Percentiles rank a stretch among this genome's conserved stretches.
Conservation (phyloP, 2,113 vertebrate species). For the Pagrus major region DNA sequence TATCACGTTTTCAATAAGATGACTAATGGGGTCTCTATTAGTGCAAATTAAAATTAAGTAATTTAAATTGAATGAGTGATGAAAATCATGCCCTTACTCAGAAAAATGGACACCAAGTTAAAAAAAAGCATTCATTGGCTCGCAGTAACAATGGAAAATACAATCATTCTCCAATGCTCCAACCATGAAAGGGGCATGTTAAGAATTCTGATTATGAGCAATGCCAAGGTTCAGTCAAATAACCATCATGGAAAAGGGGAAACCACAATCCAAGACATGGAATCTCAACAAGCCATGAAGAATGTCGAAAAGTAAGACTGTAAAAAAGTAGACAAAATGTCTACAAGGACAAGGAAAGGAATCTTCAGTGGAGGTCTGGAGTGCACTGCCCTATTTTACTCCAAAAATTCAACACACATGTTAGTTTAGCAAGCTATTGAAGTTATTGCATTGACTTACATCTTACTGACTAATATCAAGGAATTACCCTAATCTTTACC, state of each 20-base stretch:
- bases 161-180: conserved; percentile 26
- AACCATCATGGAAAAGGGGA: conserved; percentile 56
- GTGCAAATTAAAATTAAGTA: background rate
- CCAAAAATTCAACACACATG: conserved; percentile 21
- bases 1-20: background rate
- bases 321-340: conserved; percentile 30
- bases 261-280: conserved; percentile 62
- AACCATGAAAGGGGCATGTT: conserved; percentile 48
- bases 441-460: background rate
- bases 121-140: conserved; percentile 41
- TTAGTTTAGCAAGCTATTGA: conserved; percentile 6
- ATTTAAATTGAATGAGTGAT: background rate
- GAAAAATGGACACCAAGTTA: background rate
- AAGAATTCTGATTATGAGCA: conserved; percentile 61
- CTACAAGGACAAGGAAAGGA: conserved; percentile 28
- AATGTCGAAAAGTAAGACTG: conserved; percentile 59
- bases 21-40: background rate
- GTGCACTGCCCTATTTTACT: conserved; percentile 13
- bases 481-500: background rate
- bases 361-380: conserved; percentile 41
- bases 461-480: background rate
- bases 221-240: conserved; percentile 65
- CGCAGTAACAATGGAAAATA: conserved; percentile 45
- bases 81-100: background rate
- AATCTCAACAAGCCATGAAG: conserved; percentile 66